Conservation (phyloP, 2,113 vertebrate genomes). For the Platycercus adscitus region DNA sequence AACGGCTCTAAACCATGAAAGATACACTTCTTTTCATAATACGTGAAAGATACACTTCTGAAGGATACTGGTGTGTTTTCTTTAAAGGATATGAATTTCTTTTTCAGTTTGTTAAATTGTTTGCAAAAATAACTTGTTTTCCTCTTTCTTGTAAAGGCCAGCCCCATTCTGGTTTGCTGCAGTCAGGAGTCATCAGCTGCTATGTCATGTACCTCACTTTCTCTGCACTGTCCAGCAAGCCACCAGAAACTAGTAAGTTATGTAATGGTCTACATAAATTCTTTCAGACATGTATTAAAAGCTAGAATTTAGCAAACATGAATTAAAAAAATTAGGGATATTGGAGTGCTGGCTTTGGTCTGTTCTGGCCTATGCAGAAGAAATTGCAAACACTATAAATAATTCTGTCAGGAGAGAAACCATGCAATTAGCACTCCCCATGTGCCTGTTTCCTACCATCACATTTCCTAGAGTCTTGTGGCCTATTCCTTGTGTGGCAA, state of each 20-base stretch:
- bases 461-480: not conserved
- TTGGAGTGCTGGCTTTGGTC: not conserved
- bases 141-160: conserved; percentile 78
- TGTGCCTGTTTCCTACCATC: not conserved
- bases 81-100: not conserved
- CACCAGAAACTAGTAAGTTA: conserved; percentile 85
- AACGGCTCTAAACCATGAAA: not conserved
- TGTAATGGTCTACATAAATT: not conserved
- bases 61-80: not conserved
- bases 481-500: not conserved
- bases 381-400: not conserved
- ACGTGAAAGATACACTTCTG: not conserved
- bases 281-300: not conserved
- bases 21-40: not conserved
- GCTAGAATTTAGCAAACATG: not conserved
- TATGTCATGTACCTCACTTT: conserved; percentile 98
- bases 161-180: conserved; percentile 91
- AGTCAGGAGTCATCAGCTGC: conserved; percentile 94
- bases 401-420: not conserved
- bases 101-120: not conserved
- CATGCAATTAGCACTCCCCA: rapidly evolving
- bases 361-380: not conserved
- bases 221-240: conserved; percentile 94
- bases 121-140: not conserved
- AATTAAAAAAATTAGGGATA: not conserved